Conservation (phyloP, 1,140 invertebrate genomes). For the Rhagoletis pomonella region DNA sequence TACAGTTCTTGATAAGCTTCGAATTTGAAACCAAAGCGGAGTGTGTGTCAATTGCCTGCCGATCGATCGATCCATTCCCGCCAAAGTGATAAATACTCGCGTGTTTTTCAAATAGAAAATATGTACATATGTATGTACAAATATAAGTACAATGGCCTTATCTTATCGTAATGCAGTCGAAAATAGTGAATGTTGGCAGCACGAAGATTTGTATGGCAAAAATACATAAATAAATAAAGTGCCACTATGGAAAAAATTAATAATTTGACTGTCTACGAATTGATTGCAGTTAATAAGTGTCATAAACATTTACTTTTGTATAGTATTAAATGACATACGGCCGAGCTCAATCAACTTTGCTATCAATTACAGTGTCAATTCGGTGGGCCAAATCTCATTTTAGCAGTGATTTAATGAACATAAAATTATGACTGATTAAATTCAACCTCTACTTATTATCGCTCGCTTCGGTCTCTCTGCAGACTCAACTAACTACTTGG, state of each 20-base stretch:
- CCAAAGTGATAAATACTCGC: background rate
- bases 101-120: background rate
- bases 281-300: too few species aligned
- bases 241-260: too few species aligned
- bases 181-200: background rate
- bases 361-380: background rate
- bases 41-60: background rate
- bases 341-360: too few species aligned
- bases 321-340: too few species aligned
- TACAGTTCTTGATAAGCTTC: background rate
- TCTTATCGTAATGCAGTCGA: conserved; percentile 2
- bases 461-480: background rate
- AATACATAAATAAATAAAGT: too few species aligned
- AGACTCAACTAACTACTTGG: too few species aligned
- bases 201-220: too few species aligned
- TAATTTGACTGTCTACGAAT: too few species aligned
- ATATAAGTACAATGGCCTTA: background rate
- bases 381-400: background rate
- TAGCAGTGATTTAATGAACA: conserved; percentile 4
- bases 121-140: too few species aligned
- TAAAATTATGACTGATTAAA: background rate
- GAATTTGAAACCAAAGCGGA: too few species aligned
- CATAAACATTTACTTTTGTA: background rate
- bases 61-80: background rate
- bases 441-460: background rate